A percentile compares a stretch with the other conserved stretches of the same genome.
phyloP scores from a whole-genome alignment of 2,888 invertebrate species.

The Diabrotica balteata region DNA sequence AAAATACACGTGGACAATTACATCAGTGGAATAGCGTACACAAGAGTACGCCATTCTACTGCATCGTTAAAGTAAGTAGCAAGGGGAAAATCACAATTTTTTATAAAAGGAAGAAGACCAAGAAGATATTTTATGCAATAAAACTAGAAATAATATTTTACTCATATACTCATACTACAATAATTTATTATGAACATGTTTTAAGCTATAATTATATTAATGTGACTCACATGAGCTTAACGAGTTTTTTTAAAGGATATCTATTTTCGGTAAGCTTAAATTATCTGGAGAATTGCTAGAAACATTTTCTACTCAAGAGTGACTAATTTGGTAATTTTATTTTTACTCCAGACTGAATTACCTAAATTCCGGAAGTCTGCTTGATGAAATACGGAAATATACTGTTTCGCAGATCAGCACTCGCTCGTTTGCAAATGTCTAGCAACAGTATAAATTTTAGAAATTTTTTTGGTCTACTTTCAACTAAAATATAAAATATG shows the following conservation, averaged over 20 bases:
- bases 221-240: neutral
- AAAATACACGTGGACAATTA: no score
- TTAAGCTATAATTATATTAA: no score
- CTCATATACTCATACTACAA: neutral
- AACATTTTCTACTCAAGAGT: neutral
- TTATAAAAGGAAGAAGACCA: no score
- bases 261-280: conserved; percentile 1
- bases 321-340: conserved; percentile 15
- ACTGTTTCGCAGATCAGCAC: neutral
- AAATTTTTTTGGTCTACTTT: no score
- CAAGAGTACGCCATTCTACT: no score
- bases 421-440: neutral
- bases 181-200: neutral
- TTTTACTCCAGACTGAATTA: conserved; percentile 8
- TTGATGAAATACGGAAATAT: conserved; percentile 1
- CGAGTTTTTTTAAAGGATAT: neutral
- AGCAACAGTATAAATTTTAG: no score
- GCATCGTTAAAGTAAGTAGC: no score
- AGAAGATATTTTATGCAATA: neutral
- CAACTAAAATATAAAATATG: no score
- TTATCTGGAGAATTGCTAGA: neutral
- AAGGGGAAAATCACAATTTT: no score
- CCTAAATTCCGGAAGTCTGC: conserved; percentile 13
- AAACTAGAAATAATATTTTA: neutral
- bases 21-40: no score